Base-by-base conservation (phyloP, 2,888 invertebrate species). In the Neria commutata region DNA sequence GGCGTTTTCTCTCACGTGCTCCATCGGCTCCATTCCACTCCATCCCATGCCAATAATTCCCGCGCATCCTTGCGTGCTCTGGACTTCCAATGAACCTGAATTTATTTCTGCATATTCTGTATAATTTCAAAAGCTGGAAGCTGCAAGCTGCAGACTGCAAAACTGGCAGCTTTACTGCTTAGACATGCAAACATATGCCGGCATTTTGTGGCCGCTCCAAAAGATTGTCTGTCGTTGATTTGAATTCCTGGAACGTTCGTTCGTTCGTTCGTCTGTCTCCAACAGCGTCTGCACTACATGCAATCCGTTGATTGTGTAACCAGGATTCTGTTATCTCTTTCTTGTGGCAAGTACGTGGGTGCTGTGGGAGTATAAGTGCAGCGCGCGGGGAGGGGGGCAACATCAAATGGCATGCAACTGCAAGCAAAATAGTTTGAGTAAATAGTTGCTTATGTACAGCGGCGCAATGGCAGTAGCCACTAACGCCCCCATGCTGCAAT, bases 141-240 rank as follows among this genome's bases (percentile, higher is more conserved):
- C n/a, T 6, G n/a, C 14, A 37, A 37, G n/a, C 6, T 37, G 6
- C n/a, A n/a, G n/a, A n/a, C 14, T 14, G 37, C n/a, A 14, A n/a
- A 37, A 37, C n/a, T n/a, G n/a, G n/a, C n/a, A n/a, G 37, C 11
- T 29, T 29, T 29, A 29, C 54, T 52, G 53, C 58, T 58, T 53
- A 72, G 72, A 73, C 72, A 72, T 72, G 72, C 72, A 73, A 73
- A 72, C 73, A 72, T 73, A 73, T 73, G 72, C 72, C 72, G 72
- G 72, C 19, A 42, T 19, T 19, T 42, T 8, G 11, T 4, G n/a
- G 37, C n/a, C 6, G 11, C 6, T 37, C 6, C 10, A 14, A n/a
- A 4, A n/a, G 37, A 37, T 37, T 37, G 37, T 37, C 37, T 37
- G 37, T n/a, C 37, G 4, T 37, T n/a, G 42, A 19, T 6, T 14